Percentiles rank a stretch among this genome's conserved stretches.
phyloP scores from a whole-genome alignment of 53 echinoderm and acorn worm species.

The Luidia sarsii region DNA sequence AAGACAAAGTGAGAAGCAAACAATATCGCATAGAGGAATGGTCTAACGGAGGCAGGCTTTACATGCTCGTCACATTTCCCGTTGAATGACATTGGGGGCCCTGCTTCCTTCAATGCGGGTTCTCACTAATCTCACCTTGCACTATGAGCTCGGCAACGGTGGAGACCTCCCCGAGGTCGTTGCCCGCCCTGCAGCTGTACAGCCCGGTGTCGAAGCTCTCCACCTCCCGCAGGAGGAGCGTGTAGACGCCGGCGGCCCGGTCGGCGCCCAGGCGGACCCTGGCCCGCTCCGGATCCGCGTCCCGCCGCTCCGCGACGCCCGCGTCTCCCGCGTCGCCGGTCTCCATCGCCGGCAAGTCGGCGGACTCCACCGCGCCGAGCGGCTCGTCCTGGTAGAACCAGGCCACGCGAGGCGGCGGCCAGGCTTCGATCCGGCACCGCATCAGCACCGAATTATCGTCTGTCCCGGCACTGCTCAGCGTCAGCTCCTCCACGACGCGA shows the following conservation, averaged over 20 bases:
- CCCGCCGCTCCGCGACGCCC: constrained; percentile 5
- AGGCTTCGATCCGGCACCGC: constrained; percentile 42
- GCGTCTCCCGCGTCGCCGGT: constrained; percentile 45
- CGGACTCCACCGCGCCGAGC: constrained; percentile 17
- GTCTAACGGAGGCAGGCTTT: too few species aligned
- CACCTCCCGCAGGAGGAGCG: constrained; percentile 26
- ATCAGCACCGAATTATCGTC: constrained; percentile 46
- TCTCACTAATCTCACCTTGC: constrained; percentile 66
- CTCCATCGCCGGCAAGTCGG: constrained; percentile 22
- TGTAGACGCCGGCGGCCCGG: constrained; percentile 5
- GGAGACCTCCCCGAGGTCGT: constrained; percentile 24
- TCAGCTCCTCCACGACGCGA: constrained; percentile 38
- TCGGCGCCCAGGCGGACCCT: background rate
- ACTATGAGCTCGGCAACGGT: constrained; percentile 57
- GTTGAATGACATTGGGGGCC: too few species aligned
- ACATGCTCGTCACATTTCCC: too few species aligned
- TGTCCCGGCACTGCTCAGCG: background rate
- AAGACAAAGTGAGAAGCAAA: too few species aligned
- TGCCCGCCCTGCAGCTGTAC: constrained; percentile 55
- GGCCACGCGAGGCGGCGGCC: constrained; percentile 24
- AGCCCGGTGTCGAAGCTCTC: constrained; percentile 49
- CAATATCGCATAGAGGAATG: too few species aligned
- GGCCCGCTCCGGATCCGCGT: constrained; percentile 15
- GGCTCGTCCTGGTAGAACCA: constrained; percentile 57
- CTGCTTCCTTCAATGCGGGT: too few species aligned